Conservation (phyloP, 2,888 invertebrate genomes). For the Adineta ricciae region DNA sequence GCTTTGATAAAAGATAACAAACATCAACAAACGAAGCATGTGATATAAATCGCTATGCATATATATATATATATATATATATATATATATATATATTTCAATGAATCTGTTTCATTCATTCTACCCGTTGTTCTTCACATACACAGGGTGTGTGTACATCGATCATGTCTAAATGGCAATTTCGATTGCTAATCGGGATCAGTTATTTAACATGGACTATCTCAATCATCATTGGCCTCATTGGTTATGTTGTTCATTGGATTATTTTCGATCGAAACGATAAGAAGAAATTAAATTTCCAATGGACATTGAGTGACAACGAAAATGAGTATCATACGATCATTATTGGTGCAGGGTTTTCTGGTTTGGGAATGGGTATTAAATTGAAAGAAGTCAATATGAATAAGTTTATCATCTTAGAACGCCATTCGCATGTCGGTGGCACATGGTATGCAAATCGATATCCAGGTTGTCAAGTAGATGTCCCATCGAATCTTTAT, state of each 20-base stretch:
- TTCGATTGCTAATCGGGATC: neutral
- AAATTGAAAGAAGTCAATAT: neutral
- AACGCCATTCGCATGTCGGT: neutral
- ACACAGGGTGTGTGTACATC: neutral
- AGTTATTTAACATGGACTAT: neutral
- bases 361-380: neutral
- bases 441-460: neutral
- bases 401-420: neutral
- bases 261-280: neutral
- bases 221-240: neutral
- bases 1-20: no score
- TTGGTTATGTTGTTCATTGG: neutral
- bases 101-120: neutral
- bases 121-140: neutral
- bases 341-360: neutral
- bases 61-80: no score
- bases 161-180: neutral
- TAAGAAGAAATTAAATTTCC: neutral
- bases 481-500: neutral
- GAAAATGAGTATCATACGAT: neutral
- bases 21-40: neutral
- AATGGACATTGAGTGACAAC: neutral
- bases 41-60: neutral
- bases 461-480: neutral
- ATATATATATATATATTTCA: no score